Conservation (phyloP, 2,113 vertebrate species). For the Ictalurus furcatus region DNA sequence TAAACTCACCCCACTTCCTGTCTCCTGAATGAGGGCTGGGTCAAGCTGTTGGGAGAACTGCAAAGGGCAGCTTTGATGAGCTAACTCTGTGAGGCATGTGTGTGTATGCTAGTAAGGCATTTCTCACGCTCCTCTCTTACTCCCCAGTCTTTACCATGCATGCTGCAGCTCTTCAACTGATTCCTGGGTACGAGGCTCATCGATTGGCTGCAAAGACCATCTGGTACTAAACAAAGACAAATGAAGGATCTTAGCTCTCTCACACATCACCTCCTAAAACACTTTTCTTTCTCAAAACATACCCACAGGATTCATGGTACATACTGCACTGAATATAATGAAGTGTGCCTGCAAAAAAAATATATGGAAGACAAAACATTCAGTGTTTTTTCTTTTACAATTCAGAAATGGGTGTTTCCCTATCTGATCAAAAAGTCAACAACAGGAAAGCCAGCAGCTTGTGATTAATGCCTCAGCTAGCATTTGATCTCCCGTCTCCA, state of each 20-base stretch:
- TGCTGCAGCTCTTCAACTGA: slow-evolving; percentile 16
- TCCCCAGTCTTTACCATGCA: slow-evolving; percentile 9
- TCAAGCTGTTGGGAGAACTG: slow-evolving; percentile 33
- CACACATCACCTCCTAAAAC: slow-evolving; percentile 14
- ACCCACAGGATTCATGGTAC: neutral
- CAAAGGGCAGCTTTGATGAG: slow-evolving; percentile 48
- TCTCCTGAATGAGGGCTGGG: slow-evolving; percentile 31
- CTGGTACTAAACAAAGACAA: slow-evolving; percentile 50
- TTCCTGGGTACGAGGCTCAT: slow-evolving; percentile 30
- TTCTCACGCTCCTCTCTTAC: slow-evolving; percentile 24
- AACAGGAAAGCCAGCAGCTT: slow-evolving; percentile 28
- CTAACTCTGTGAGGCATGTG: slow-evolving; percentile 28
- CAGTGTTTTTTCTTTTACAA: slow-evolving; percentile 34
- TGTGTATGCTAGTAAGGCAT: slow-evolving; percentile 9
- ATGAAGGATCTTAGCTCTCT: slow-evolving; percentile 38
- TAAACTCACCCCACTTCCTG: slow-evolving; percentile 40
- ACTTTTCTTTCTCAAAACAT: slow-evolving; percentile 18
- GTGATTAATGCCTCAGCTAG: slow-evolving; percentile 51
- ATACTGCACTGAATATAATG: neutral
- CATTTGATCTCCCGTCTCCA: slow-evolving; percentile 46
- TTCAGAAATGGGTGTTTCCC: slow-evolving; percentile 44
- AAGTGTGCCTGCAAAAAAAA: neutral
- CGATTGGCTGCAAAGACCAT: slow-evolving; percentile 45
- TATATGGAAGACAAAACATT: slow-evolving; percentile 25
- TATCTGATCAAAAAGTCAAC: slow-evolving; percentile 38